A percentile compares a stretch with the other conserved stretches of the same genome.
phyloP scores from a whole-genome alignment of 2,888 invertebrate genomes.

The Tenthredo amoena region DNA sequence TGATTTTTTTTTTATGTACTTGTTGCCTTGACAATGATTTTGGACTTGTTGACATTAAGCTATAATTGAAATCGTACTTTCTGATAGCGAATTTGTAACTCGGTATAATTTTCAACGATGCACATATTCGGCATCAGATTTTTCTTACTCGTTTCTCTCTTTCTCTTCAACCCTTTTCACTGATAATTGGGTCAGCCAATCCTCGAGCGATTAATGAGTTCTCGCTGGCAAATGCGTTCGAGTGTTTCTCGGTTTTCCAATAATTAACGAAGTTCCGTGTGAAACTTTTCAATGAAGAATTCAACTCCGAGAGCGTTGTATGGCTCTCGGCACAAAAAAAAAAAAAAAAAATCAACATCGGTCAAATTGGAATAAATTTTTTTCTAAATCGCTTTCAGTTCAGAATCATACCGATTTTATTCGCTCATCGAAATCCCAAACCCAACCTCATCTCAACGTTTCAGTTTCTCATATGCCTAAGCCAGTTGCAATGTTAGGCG shows the following conservation, averaged over 20 bases:
- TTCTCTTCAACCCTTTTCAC: slow-evolving; percentile 11
- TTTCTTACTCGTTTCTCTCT: neutral
- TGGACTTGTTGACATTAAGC: neutral
- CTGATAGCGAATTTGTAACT: neutral
- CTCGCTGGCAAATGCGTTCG: slow-evolving; percentile 33
- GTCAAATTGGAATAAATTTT: neutral
- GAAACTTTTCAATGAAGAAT: slow-evolving; percentile 38
- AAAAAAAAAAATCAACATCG: slow-evolving; percentile 3
- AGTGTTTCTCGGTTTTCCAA: slow-evolving; percentile 43
- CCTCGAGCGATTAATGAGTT: slow-evolving; percentile 30
- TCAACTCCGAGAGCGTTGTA: neutral
- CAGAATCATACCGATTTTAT: neutral
- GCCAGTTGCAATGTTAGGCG: neutral
- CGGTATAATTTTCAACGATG: neutral
- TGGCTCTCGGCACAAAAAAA: neutral
- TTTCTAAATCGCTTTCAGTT: neutral
- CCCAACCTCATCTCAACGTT: neutral
- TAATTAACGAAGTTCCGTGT: slow-evolving; percentile 44
- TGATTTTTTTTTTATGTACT: too few species aligned
- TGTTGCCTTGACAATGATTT: neutral
- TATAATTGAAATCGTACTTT: neutral
- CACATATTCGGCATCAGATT: neutral
- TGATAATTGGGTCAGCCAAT: slow-evolving; percentile 31
- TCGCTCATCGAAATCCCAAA: neutral
- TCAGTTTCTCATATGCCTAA: neutral